Evolutionary conservation across 2,888 invertebrate species (phyloP), one percentile per base, ranked within the genome.

Genomic region (Spodoptera exigua): DNA sequence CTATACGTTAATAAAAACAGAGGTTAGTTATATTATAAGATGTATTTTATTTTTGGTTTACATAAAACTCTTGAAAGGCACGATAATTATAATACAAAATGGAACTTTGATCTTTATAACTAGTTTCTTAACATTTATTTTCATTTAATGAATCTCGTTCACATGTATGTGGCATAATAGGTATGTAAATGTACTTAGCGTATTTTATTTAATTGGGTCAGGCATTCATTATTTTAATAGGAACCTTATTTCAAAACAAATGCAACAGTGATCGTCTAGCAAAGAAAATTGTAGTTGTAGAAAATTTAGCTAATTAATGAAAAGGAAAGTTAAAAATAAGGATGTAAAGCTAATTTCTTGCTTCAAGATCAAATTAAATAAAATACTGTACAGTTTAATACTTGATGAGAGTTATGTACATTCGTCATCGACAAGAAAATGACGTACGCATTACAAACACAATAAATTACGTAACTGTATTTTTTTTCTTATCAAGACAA

Each of bases 31-130:
- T 64, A 56, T 36, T 67, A 57, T 65, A 43, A 60, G 36, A 52
- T 66, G 70, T 73, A 74, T 74, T 77, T 76, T 62, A 73, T 76
- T 76, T 79, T 79, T 79, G 78, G 78, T 78, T 75, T 75, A 79
- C 70, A 76, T 68, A 61, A 53, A 76, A 70, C 70, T 64, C 49
- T 58, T 73, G 48, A 64, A 76, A 79, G 78, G 72, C 76, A 79
- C 78, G 61, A 67, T 73, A 61, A 55, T 69, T 70, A 66, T 70
- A 62, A 66, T 63, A 68, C 65, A 72, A 55, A 70, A 65, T 69
- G 65, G 76, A 73, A 73, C 69, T 68, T 65, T 69, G 54, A 41
- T 58, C 44, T 55, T 59, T 61, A 64, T 36, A 62, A 65, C 56
- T 63, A 73, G 63, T 58, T 65, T 21, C 13, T 51, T 56, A 73